Base-by-base conservation (phyloP, 2,113 vertebrate species). In the Cyrtonyx montezumae region DNA sequence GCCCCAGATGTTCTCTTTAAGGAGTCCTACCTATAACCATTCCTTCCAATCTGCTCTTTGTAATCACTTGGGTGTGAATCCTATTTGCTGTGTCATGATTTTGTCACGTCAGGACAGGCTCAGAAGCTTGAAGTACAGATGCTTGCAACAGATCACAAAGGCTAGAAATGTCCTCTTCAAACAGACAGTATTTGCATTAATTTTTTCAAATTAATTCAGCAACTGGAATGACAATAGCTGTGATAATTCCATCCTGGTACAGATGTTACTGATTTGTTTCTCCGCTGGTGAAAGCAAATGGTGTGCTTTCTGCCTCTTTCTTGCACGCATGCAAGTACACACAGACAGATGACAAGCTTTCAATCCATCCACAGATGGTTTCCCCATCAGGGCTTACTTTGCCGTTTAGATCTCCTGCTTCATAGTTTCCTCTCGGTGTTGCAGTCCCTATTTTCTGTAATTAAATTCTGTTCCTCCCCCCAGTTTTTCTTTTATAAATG, bases 361-460 rank as follows among this genome's bases (percentile, higher is more conserved):
- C 1, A 9, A 80, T 74, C 70, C 76, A 87, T 88, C 28, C 75
- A 71, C 89, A 89, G 80, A 91, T 78, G 81, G 79, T 62, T 91
- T 91, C 80, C 26, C 62, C 84, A 78, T 32, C 49, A 84, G 80
- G 66, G 73, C 59, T 90, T 91, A 91, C 93, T 81, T 90, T 95
- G 92, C 79, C 93, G 79, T 96, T 97, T 94, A 87, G 84, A 79
- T 78, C 86, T 88, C 80, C 88, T 81, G 51, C 80, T 94, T 93
- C 67, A 30, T 28, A 92, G 90, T 30, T 82, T 95, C 34, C 21
- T 94, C 87, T 94, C 20, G 1, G 76, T 69, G 74, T 88, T 75
- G 68, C 61, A 65, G 9, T 43, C 30, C 66, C 18, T 86, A 36
- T 84, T 88, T 96, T 91, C 65, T 71, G 40, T 88, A 91, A 83